Base-by-base conservation (phyloP, 2,888 invertebrate genomes). In the Laspeyria flexula region DNA sequence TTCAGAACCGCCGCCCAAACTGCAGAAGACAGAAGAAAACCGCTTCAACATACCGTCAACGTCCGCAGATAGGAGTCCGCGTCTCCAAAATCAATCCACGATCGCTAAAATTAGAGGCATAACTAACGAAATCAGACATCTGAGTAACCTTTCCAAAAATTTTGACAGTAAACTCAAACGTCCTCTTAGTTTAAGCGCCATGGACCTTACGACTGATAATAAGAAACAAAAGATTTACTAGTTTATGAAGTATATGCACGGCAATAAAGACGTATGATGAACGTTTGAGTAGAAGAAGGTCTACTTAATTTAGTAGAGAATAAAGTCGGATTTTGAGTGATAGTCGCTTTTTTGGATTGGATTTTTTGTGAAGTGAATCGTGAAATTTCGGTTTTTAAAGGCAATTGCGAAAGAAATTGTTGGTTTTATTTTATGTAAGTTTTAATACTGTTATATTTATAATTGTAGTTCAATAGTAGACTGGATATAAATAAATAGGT, bases 171-270 rank as follows among this genome's bases (percentile, higher is more conserved):
- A 81, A 43, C 47, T 83, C 1, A 87, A 87, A 46, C 73, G 86
- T 0, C 71, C 83, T 0, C 11, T 65, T 0, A 44, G 42, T 16
- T 7, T 69, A 6, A 54, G 46, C 1, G 59, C 60, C 0, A 10
- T 16, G 0, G 79, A 80, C 2, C 42, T 69, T 0, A 52, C 52
- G 0, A 70, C 62, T n/a, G 77, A 77, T 0, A 41, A 45, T 21
- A 88, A 86, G 55, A 88, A 83, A 35, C 73, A 75, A 45, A 88
- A 85, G 50, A 34, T 74, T 25, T 83, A 86, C 60, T 84, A 64
- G n/a, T 9, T 11, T 30, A 3, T 30, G 11, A 10, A 10, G 2
- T 3, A 10, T 50, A 46, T 37, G 5, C 10, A 25, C 43, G 33
- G 25, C 1, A 5, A 9, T 45, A 46, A 33, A 39, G 42, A 25